Percentiles rank a stretch among this genome's conserved stretches.
Evolutionary conservation across 2,888 invertebrate species (phyloP).

Genomic region (Folsomia manolachei): DNA sequence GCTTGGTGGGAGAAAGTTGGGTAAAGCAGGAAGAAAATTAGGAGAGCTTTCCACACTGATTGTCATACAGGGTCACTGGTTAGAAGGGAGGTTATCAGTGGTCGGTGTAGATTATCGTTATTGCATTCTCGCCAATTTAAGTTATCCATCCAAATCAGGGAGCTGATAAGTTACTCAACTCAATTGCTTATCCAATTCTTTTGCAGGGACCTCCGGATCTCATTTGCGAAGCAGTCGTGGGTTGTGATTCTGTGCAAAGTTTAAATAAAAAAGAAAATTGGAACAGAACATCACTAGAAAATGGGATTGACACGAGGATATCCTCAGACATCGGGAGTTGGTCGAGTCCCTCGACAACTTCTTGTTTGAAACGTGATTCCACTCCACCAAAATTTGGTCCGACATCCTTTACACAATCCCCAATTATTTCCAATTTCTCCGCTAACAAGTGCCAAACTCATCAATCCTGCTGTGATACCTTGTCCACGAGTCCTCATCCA

Average conservation of each 20-base stretch:
- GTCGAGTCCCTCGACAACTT: background rate
- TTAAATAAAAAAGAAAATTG: background rate
- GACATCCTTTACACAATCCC: background rate
- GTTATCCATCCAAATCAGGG: no score
- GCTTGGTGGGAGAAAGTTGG: no score
- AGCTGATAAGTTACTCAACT: no score
- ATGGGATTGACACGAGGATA: background rate
- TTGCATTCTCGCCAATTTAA: no score
- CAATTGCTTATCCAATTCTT: no score
- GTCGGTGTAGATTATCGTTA: no score
- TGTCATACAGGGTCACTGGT: no score
- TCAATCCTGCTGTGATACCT: background rate
- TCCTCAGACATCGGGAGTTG: background rate
- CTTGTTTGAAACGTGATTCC: background rate
- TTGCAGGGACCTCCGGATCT: background rate
- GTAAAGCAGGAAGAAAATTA: no score
- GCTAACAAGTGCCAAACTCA: slow-evolving; percentile 1
- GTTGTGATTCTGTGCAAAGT: background rate
- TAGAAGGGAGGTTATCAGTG: no score
- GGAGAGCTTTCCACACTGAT: no score
- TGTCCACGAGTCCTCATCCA: background rate
- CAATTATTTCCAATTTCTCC: background rate
- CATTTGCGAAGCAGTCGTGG: background rate
- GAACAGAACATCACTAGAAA: background rate
- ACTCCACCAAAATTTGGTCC: background rate